These are phyloP conservation scores for Ciconia nigra DNA, from an alignment of 2,797 vertebrate species.

Conservation along the genomic window DNA sequence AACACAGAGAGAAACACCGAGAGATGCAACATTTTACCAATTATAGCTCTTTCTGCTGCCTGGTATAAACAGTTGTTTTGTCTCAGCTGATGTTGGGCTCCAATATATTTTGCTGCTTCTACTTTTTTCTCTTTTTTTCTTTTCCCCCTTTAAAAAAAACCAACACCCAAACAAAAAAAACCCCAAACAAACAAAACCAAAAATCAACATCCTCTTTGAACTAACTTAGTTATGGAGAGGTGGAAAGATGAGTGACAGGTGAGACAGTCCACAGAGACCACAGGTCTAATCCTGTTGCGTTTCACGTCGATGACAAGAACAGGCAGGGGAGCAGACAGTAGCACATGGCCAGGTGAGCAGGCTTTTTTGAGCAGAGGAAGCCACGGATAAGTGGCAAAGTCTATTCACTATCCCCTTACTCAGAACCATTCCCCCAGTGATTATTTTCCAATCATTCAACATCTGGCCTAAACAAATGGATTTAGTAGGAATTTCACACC, in stretches of 20 bases:
- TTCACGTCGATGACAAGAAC: neutral
- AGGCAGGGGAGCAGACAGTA: neutral
- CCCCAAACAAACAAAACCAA: too few relatives aligned
- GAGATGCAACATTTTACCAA: neutral
- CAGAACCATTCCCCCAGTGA: neutral
- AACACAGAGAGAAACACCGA: neutral
- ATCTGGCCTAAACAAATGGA: neutral
- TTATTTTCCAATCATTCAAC: neutral
- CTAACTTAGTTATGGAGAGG: neutral
- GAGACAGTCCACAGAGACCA: neutral
- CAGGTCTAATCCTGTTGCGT: neutral
- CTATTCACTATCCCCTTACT: neutral
- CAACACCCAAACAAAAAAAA: neutral
- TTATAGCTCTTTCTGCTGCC: neutral
- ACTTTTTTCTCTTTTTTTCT: neutral
- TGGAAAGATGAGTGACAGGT: neutral
- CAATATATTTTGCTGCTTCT: neutral
- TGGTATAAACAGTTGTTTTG: neutral
- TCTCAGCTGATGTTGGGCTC: neutral
- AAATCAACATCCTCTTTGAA: neutral
- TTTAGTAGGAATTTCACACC: neutral
- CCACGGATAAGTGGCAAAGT: neutral
- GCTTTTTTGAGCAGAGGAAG: neutral
- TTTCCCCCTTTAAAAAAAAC: neutral
- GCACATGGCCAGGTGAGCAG: rapidly evolving